Evolutionary conservation across 2,113 vertebrate species (phyloP).

Genomic region (Pionites leucogaster): DNA sequence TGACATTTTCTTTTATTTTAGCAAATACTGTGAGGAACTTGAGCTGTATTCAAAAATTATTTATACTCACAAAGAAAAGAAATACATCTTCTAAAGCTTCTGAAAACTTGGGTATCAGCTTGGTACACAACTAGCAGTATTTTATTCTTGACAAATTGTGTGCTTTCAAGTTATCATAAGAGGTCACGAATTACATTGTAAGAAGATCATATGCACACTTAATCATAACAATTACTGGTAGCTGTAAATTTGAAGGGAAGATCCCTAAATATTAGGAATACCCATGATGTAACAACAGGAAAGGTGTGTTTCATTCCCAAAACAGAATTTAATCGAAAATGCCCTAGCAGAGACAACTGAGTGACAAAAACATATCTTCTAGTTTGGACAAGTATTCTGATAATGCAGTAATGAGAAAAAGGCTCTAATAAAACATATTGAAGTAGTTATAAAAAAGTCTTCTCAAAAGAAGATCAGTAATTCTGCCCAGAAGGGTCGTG

Average conservation of each 20-base stretch:
- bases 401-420: not conserved
- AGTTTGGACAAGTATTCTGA: not conserved
- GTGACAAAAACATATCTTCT: not conserved
- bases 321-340: not conserved
- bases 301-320: not conserved
- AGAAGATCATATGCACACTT: not conserved
- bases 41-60: not conserved
- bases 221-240: not conserved
- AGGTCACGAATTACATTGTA: not conserved
- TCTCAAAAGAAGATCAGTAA: not conserved
- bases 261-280: not conserved
- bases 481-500: not conserved
- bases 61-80: not conserved
- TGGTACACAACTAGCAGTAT: not conserved
- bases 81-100: not conserved
- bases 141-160: not conserved
- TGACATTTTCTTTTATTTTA: not conserved
- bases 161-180: not conserved
- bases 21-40: not conserved
- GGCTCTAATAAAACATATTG: not conserved
- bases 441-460: not conserved
- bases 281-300: not conserved
- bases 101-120: not conserved
- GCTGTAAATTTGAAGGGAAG: not conserved
- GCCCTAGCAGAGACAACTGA: not conserved